Evolutionary conservation across 2,113 vertebrate species (phyloP).

Genomic region (Sprattus sprattus): DNA sequence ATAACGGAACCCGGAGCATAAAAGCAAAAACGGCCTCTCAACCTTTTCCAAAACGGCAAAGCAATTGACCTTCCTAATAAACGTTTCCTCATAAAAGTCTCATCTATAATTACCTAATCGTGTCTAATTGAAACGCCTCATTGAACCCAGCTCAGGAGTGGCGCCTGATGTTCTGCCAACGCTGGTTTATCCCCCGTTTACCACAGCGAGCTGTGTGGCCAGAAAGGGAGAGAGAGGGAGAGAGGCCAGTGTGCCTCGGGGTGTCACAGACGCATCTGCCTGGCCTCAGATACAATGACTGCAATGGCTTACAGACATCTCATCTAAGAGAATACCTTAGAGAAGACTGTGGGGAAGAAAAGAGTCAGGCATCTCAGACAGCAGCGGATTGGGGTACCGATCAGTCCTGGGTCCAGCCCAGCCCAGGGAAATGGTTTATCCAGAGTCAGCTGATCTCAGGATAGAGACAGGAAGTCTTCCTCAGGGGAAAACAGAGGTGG

Average conservation of each 20-base stretch:
- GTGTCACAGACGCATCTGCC: not conserved
- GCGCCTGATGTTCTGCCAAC: not conserved
- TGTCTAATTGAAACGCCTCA: slow-evolving; percentile 20
- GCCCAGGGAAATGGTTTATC: too few relatives aligned
- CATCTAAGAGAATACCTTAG: not conserved
- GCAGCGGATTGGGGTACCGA: not conserved
- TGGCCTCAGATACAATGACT: not conserved
- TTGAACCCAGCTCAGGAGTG: not conserved
- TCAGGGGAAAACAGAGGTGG: not conserved
- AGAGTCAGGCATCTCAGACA: not conserved
- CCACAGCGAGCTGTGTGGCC: not conserved
- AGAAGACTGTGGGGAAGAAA: not conserved
- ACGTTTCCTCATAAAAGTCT: not conserved
- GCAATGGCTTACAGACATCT: not conserved
- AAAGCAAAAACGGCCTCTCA: not conserved
- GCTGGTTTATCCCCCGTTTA: not conserved
- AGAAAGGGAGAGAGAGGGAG: not conserved
- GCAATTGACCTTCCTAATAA: slow-evolving; percentile 21
- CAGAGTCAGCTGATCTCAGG: too few relatives aligned
- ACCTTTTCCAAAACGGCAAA: not conserved
- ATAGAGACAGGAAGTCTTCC: too few relatives aligned
- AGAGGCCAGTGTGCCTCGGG: slow-evolving; percentile 1
- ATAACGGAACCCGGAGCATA: not conserved
- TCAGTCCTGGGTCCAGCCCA: too few relatives aligned
- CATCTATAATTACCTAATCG: slow-evolving; percentile 16